These are phyloP conservation scores for Stenurella melanura DNA, from an alignment of 2,888 invertebrate species.

Conservation along the genomic window DNA sequence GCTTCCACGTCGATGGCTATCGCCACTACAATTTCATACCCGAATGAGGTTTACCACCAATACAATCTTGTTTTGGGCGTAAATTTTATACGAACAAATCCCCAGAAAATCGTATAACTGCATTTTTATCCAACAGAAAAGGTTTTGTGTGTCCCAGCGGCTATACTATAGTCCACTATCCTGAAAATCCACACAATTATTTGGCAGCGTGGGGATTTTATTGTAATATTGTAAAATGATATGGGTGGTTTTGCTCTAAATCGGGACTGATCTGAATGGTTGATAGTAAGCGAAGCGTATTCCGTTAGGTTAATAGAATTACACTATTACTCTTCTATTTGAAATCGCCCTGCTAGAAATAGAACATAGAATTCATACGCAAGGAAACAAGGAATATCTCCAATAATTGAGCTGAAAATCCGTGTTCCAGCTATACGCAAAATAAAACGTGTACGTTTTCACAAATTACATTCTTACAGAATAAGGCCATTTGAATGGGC, in stretches of 20 bases:
- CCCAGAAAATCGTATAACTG: conserved; percentile 47
- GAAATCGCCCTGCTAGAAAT: neutral
- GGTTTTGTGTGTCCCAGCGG: conserved; percentile 1
- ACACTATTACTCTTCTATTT: neutral
- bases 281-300: neutral
- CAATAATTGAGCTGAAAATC: too few relatives aligned
- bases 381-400: too few relatives aligned
- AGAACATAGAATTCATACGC: neutral
- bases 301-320: neutral
- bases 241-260: neutral
- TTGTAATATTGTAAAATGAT: conserved; percentile 19
- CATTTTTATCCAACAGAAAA: conserved; percentile 44
- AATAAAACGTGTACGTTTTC: too few relatives aligned
- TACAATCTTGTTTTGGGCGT: conserved; percentile 46
- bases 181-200: conserved; percentile 17
- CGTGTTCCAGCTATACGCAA: too few relatives aligned
- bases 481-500: too few relatives aligned
- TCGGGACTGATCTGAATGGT: neutral
- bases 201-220: neutral
- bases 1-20: conserved; percentile 27
- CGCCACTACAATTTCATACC: conserved; percentile 34
- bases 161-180: conserved; percentile 1
- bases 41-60: conserved; percentile 42
- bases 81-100: conserved; percentile 48
- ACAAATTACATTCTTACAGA: too few relatives aligned